Conservation (phyloP, 2,113 vertebrate species). For the Xiphophorus hellerii region DNA sequence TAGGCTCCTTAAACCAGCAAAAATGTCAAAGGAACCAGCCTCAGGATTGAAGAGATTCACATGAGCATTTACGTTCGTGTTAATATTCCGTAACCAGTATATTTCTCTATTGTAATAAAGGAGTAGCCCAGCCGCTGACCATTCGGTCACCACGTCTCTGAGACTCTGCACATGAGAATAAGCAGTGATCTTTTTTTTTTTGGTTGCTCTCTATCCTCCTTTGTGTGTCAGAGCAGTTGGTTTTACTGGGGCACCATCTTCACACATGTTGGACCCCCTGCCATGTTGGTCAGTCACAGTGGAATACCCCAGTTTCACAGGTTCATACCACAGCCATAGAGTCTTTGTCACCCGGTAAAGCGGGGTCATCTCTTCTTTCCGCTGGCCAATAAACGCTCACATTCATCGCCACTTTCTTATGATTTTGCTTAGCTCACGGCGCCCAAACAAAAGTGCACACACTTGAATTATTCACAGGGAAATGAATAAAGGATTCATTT, state of each 20-base stretch:
- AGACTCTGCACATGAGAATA: conserved; percentile 40
- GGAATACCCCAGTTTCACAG: conserved; percentile 74
- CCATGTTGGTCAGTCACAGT: conserved; percentile 81
- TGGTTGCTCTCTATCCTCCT: conserved; percentile 49
- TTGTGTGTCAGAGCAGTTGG: conserved; percentile 68
- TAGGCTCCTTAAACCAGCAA: not conserved
- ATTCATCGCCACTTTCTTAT: conserved; percentile 81
- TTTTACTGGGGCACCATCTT: conserved; percentile 70
- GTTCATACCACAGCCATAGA: conserved; percentile 74
- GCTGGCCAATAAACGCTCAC: conserved; percentile 77
- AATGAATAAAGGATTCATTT: conserved; percentile 85
- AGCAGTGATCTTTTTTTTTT: conserved; percentile 62
- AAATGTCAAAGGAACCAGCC: too few relatives aligned
- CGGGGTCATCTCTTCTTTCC: conserved; percentile 80
- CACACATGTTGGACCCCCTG: conserved; percentile 76
- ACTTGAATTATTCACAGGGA: conserved; percentile 80
- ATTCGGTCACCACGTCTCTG: conserved; percentile 3
- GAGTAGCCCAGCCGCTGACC: conserved; percentile 25
- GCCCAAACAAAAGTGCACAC: conserved; percentile 79
- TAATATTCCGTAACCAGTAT: not conserved
- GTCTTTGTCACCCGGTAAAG: conserved; percentile 77
- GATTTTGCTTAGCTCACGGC: conserved; percentile 74
- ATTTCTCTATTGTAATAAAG: conserved; percentile 7
- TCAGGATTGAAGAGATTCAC: not conserved
- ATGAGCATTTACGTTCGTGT: not conserved